Percentiles rank a stretch among this genome's conserved stretches.
phyloP scores from a whole-genome alignment of 1,140 invertebrate species.

The Nasonia longicornis region DNA sequence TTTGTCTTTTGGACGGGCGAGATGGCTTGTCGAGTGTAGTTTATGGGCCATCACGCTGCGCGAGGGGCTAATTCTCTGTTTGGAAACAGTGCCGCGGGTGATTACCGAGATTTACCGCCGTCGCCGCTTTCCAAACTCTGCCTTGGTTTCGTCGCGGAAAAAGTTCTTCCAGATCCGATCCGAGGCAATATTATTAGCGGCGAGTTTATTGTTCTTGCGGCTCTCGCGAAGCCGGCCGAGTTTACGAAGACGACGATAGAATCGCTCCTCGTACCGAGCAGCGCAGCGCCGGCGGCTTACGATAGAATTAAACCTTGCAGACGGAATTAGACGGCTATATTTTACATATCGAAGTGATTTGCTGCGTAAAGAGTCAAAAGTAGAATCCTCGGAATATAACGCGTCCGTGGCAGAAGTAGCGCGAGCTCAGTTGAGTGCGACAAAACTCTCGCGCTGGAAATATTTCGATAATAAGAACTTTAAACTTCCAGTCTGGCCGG shows the following conservation, averaged over 20 bases:
- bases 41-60: neutral
- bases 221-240: neutral
- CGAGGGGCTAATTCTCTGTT: neutral
- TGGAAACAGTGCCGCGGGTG: too few species aligned
- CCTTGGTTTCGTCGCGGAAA: too few species aligned
- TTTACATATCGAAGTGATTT: constrained; percentile 42
- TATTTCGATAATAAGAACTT: neutral
- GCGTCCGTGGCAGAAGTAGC: too few species aligned
- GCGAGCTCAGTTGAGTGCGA: too few species aligned
- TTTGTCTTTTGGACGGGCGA: neutral
- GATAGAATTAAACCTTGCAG: constrained; percentile 45
- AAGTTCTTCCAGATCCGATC: too few species aligned
- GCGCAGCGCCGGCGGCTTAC: neutral
- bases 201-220: constrained; percentile 17
- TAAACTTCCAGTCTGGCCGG: too few species aligned
- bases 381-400: constrained; percentile 25
- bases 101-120: too few species aligned
- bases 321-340: constrained; percentile 44
- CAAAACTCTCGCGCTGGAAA: neutral
- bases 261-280: neutral
- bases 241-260: constrained; percentile 31
- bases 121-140: too few species aligned
- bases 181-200: too few species aligned
- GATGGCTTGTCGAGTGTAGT: neutral
- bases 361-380: constrained; percentile 35